Evolutionary conservation across 2,888 invertebrate genomes (phyloP), one percentile per base, ranked within the genome.

Genomic region (Cremastobaeus sp.): DNA sequence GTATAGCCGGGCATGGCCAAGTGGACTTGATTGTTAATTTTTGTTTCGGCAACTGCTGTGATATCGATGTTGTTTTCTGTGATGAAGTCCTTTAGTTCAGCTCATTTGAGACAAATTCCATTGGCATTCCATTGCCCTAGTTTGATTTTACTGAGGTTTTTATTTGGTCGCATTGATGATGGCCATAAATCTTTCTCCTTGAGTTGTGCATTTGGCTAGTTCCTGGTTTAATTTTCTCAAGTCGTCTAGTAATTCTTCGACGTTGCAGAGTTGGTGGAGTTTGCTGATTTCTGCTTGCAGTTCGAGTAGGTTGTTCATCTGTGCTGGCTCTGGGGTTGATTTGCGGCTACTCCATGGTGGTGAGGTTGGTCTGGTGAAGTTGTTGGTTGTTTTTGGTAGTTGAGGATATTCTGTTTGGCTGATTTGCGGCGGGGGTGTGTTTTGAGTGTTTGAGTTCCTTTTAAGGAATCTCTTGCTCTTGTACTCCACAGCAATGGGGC

Each of bases 41-140:
- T 39, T 12, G 52, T 25, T 37, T 52, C 37, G 12, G 5, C 15
- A 9, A 54, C 20, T 39, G 54, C 17, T 12, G 30, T 39, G 11
- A 54, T 39, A 2, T 39, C 18, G 6, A 39, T 17, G 17, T 39
- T 17, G 17, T 39, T 1, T 2, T 17, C 6, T 8, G 18, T 1
- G 3, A 39, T 39, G 18, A 17, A 39, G 9, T 39, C 39, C 18
- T 39, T 39, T 11, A 43, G 9, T 21, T 43, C 43, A 21, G n/a
- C 20, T 21, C 43, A 43, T 6, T 43, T 43, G 20, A 12, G 9
- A 4, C 21, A 20, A 14, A 37, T 37, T 12, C 15, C 37, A 37
- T 37, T 37, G 12, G 37, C 37, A 15, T 37, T 37, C 37, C 43
- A 43, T 3, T 21, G 21, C 1, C 21, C 43, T n/a, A 43, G 3